phyloP scores from a whole-genome alignment of 2,888 invertebrate genomes.

The Epirrita christyi region DNA sequence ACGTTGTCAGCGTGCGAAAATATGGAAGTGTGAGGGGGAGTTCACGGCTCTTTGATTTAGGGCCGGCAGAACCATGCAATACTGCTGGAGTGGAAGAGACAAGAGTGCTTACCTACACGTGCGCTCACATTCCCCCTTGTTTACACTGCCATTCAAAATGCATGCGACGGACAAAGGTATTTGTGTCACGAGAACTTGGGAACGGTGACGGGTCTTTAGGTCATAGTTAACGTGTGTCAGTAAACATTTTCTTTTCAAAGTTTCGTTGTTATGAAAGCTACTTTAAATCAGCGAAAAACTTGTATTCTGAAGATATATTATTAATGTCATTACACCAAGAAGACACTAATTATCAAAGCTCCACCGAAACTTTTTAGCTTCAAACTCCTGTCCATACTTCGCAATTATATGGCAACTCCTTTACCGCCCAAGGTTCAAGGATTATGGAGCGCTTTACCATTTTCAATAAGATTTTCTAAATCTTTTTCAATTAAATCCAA shows the following conservation, averaged over 20 bases:
- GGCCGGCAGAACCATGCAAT: slow-evolving; percentile 42
- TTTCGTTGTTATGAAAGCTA: not conserved
- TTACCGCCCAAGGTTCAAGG: too few species aligned
- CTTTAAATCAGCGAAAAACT: not conserved
- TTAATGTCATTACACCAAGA: too few species aligned
- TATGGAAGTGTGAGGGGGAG: slow-evolving; percentile 75
- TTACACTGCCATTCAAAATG: slow-evolving; percentile 38
- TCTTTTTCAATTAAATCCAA: too few species aligned
- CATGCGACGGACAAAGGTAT: slow-evolving; percentile 38
- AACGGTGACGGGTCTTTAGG: slow-evolving; percentile 31
- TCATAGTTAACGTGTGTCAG: slow-evolving; percentile 26
- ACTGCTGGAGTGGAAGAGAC: slow-evolving; percentile 40
- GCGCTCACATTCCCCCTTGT: slow-evolving; percentile 32
- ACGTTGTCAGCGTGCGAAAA: slow-evolving; percentile 80
- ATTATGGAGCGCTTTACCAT: too few species aligned
- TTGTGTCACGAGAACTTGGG: slow-evolving; percentile 39
- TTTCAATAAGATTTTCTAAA: too few species aligned
- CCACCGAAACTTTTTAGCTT: too few species aligned
- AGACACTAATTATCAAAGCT: too few species aligned
- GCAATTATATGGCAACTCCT: too few species aligned
- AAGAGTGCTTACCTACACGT: slow-evolving; percentile 19
- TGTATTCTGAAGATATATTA: too few species aligned
- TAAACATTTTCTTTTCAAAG: not conserved
- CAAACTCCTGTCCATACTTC: too few species aligned
- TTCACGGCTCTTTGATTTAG: slow-evolving; percentile 80